Conservation (phyloP, 1,140 invertebrate species). For the Metaphire vulgaris region DNA sequence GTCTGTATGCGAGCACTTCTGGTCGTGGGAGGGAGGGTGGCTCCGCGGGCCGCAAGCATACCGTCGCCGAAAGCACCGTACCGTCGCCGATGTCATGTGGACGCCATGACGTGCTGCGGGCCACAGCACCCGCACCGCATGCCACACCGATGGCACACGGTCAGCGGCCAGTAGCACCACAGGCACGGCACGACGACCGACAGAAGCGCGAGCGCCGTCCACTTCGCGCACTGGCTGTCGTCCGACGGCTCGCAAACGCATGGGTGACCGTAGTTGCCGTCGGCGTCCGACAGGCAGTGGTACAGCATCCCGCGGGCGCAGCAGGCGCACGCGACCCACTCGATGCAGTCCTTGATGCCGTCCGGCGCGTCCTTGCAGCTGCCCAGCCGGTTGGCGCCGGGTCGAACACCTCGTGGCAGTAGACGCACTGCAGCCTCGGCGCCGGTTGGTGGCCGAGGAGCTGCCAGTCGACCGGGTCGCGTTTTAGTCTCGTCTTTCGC, state of each 20-base stretch:
- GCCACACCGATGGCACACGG: conserved; percentile 74
- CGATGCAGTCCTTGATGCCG: conserved; percentile 69
- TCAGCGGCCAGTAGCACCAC: conserved; percentile 82
- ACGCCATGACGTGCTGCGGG: conserved; percentile 67
- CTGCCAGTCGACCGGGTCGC: conserved; percentile 17
- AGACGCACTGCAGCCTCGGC: conserved; percentile 46
- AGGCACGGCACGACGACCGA: conserved; percentile 83
- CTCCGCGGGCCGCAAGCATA: background rate
- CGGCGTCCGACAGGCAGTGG: conserved; percentile 76
- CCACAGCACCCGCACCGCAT: conserved; percentile 71
- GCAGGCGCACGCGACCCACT: conserved; percentile 71
- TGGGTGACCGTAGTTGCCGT: conserved; percentile 56
- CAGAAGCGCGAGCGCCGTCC: conserved; percentile 76
- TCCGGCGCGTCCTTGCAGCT: conserved; percentile 84
- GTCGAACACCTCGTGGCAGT: conserved; percentile 54
- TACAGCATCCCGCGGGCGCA: conserved; percentile 78
- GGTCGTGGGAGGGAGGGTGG: no score
- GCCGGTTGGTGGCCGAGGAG: conserved; percentile 27
- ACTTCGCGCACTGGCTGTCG: conserved; percentile 53
- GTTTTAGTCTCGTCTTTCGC: conserved; percentile 20
- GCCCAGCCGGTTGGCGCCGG: conserved; percentile 71
- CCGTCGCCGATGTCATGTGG: conserved; percentile 21
- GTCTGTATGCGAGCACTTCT: background rate
- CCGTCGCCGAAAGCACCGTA: background rate
- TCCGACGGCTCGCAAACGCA: conserved; percentile 52